These are phyloP conservation scores for Platichthys flesus DNA, from an alignment of 2,113 vertebrate species.

Conservation along the genomic window DNA sequence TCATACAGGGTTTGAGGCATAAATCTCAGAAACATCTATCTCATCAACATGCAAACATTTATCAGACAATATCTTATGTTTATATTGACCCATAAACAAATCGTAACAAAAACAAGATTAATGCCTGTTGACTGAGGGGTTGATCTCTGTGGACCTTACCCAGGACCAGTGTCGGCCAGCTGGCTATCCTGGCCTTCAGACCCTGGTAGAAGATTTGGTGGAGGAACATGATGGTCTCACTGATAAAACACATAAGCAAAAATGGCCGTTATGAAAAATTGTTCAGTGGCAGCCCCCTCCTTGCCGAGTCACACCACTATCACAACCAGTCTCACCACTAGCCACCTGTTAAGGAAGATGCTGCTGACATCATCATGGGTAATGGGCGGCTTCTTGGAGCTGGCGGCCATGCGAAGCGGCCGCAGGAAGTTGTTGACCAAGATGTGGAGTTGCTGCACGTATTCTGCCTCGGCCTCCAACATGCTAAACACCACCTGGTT, in stretches of 20 bases:
- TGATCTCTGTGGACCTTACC: slow-evolving; percentile 79
- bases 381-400: slow-evolving; percentile 97
- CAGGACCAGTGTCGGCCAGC: slow-evolving; percentile 97
- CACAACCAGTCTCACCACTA: slow-evolving; percentile 22
- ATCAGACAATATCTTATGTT: neutral
- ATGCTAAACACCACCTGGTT: slow-evolving; percentile 99
- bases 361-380: slow-evolving; percentile 98
- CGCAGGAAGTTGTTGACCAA: slow-evolving; percentile 98
- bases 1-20: too few species aligned
- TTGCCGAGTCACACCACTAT: neutral
- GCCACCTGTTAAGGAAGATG: slow-evolving; percentile 97
- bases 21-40: too few species aligned
- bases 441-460: slow-evolving; percentile 98
- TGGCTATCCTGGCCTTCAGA: slow-evolving; percentile 95
- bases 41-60: too few species aligned
- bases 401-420: slow-evolving; percentile 96
- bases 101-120: neutral
- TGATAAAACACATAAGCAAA: slow-evolving; percentile 71
- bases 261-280: neutral
- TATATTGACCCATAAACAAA: neutral
- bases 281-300: neutral
- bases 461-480: slow-evolving; percentile 97
- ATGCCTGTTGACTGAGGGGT: neutral
- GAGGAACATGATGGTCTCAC: slow-evolving; percentile 99
- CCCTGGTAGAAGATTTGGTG: slow-evolving; percentile 99